Evolutionary conservation across 64 coral and sea anemone genomes (phyloP), one percentile per base, ranked within the genome.

Genomic region (Porites lutea): DNA sequence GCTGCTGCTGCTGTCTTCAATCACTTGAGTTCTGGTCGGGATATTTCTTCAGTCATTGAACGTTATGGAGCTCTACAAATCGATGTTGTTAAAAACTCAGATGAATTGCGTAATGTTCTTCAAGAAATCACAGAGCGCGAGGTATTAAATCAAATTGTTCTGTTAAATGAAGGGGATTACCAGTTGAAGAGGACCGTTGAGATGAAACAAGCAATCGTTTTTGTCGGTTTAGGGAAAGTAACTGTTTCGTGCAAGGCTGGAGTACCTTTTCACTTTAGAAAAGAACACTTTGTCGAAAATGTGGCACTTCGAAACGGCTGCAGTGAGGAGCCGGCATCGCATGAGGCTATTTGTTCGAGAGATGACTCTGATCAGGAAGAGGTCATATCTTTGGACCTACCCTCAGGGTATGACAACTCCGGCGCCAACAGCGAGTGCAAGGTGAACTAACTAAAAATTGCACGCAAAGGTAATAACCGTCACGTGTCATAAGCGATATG

Each of bases 161-260:
- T 78, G 7, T 11, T 78, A 19, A 78, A 78, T 12, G 75, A 78
- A 78, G 75, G 75, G n/a, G 75, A 78, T 18, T 78, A 78, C 52
- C 10, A 22, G 19, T 13, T 78, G 19, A 50, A 78, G 19, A 78
- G 7, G 16, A 78, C 6, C 57, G 51, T 78, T 78, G 50, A 78
- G 2, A 78, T 78, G 8, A 15, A 47, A 78, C 50, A 11, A 78
- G 10, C 50, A 1, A 55, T 78, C 2, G 75, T 78, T 5, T 9
- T 78, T 5, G 75, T 10, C 55, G 75, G 75, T 78, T 52, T 50
- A 18, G 75, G 75, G 4, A 78, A 78, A 78, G 75, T 78, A 10
- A 54, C 3, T 54, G 19, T 78, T 22, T 53, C 51, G n/a, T 57
- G 75, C 75, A 53, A 78, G 49, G 23, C n/a, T 20, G 75, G 75